A percentile compares a stretch with the other conserved stretches of the same genome.
phyloP scores from a whole-genome alignment of 2,888 invertebrate species.

The Hedya salicella region DNA sequence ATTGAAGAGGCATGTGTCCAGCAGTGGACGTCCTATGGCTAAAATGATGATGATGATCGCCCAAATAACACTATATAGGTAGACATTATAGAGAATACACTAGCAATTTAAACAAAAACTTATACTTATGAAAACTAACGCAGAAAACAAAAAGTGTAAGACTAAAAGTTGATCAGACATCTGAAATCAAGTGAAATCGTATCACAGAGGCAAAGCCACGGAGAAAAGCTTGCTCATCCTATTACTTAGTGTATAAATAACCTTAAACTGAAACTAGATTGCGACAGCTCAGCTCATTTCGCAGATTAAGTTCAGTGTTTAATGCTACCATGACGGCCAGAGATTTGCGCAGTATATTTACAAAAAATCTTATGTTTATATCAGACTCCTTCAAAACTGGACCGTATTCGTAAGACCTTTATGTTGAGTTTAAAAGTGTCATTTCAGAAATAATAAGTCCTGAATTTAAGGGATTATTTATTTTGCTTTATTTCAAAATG shows the following conservation, averaged over 20 bases:
- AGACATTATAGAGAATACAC: too few relatives aligned
- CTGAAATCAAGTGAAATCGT: too few relatives aligned
- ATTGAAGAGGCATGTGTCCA: too few relatives aligned
- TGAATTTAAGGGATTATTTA: neutral
- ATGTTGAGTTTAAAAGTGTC: neutral
- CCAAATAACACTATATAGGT: too few relatives aligned
- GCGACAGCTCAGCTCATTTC: conserved; percentile 7
- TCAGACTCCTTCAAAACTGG: neutral
- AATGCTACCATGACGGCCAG: neutral
- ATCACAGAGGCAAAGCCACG: neutral
- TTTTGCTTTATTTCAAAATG: neutral
- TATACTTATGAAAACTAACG: too few relatives aligned
- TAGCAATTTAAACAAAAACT: too few relatives aligned
- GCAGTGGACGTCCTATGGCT: too few relatives aligned
- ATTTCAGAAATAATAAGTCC: neutral
- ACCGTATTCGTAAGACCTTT: neutral
- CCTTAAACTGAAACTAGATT: conserved; percentile 7
- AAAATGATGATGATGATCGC: too few relatives aligned
- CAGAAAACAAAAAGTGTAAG: too few relatives aligned
- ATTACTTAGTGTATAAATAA: neutral
- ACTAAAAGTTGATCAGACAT: too few relatives aligned
- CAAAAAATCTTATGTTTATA: neutral
- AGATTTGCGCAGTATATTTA: neutral
- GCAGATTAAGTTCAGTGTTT: conserved; percentile 9
- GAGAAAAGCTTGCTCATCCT: neutral